phyloP scores from a whole-genome alignment of 2,888 invertebrate genomes.

The Scaptomyza flava region DNA sequence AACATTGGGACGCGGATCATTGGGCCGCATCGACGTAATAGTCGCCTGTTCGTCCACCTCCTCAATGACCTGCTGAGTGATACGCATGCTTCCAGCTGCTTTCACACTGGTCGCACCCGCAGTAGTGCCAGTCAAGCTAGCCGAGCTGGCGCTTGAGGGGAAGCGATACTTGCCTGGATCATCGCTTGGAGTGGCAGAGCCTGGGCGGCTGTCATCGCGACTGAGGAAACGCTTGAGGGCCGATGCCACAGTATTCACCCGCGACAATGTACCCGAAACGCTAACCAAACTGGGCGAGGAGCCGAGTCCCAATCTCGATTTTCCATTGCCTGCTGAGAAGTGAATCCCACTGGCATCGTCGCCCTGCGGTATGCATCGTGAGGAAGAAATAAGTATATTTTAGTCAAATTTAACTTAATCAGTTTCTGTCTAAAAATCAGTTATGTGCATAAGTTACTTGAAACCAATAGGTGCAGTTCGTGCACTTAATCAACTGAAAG shows the following conservation, averaged over 20 bases:
- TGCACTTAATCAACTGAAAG: constrained; percentile 56
- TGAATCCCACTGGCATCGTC: constrained; percentile 91
- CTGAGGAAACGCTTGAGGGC: constrained; percentile 91
- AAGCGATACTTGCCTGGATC: constrained; percentile 81
- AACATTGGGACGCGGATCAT: constrained; percentile 87
- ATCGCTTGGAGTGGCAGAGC: constrained; percentile 83
- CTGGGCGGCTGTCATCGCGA: constrained; percentile 87
- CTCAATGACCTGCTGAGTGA: constrained; percentile 90
- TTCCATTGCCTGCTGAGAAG: constrained; percentile 87
- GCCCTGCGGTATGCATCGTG: constrained; percentile 82
- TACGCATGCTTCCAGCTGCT: constrained; percentile 86
- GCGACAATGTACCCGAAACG: constrained; percentile 87
- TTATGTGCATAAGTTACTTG: constrained; percentile 59
- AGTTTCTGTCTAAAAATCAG: neutral
- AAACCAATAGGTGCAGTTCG: constrained; percentile 54
- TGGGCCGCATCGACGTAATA: constrained; percentile 89
- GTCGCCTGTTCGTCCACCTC: constrained; percentile 93
- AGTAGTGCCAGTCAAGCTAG: constrained; percentile 73
- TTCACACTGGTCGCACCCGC: constrained; percentile 49
- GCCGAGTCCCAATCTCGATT: constrained; percentile 85
- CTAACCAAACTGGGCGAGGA: constrained; percentile 84
- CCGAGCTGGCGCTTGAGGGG: constrained; percentile 83
- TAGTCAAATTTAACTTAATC: constrained; percentile 6
- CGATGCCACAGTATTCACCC: constrained; percentile 91
- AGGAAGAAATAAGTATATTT: constrained; percentile 1